phyloP scores from a whole-genome alignment of 2,888 invertebrate genomes.

The Malachius bipustulatus region DNA sequence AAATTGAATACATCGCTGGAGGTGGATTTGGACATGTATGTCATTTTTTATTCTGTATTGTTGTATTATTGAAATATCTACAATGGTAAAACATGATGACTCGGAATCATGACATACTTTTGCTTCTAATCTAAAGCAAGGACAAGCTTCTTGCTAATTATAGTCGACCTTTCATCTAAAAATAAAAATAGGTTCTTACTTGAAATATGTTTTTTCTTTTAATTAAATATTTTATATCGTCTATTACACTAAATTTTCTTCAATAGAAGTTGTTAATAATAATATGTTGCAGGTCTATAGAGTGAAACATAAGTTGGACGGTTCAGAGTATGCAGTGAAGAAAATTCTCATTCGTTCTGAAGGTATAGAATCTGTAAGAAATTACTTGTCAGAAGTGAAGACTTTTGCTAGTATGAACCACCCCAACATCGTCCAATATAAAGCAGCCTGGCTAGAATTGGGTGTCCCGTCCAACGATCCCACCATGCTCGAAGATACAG shows the following conservation, averaged over 20 bases:
- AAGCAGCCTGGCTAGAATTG: slow-evolving; percentile 72
- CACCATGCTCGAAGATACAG: slow-evolving; percentile 34
- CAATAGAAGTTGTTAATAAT: slow-evolving; percentile 6
- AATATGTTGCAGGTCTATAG: slow-evolving; percentile 39
- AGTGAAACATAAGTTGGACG: slow-evolving; percentile 63
- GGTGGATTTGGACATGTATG: slow-evolving; percentile 66
- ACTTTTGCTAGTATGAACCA: slow-evolving; percentile 68
- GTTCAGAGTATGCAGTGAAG: slow-evolving; percentile 68
- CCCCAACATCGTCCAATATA: slow-evolving; percentile 70
- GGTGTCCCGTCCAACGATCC: slow-evolving; percentile 33
- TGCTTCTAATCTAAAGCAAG: no score
- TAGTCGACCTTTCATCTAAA: no score
- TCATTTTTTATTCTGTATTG: neutral
- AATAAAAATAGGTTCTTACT: no score
- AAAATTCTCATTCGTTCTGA: slow-evolving; percentile 57
- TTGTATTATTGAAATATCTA: no score
- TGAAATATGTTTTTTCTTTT: no score
- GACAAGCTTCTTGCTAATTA: no score
- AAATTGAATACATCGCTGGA: slow-evolving; percentile 54
- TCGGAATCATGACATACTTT: no score
- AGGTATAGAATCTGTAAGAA: slow-evolving; percentile 50
- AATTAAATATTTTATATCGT: no score
- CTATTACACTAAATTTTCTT: neutral
- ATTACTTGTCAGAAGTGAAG: slow-evolving; percentile 64
- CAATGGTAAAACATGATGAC: no score